phyloP scores from a whole-genome alignment of 2,797 vertebrate species.

The Salarias fasciatus region DNA sequence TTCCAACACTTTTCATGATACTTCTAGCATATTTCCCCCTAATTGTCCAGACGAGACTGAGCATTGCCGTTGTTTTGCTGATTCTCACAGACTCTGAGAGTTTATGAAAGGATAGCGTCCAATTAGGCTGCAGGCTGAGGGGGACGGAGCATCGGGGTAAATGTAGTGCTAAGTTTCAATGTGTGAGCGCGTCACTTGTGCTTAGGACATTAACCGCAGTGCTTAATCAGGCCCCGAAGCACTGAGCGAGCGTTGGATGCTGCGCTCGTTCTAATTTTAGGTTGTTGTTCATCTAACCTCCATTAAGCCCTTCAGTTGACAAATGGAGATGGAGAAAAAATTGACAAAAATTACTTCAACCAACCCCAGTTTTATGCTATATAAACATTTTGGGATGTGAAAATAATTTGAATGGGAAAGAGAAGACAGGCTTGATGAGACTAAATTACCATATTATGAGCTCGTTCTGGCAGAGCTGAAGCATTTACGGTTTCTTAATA shows the following conservation, averaged over 20 bases:
- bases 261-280: not conserved
- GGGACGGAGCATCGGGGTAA: not conserved
- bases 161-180: not conserved
- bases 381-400: too few relatives aligned
- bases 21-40: not conserved
- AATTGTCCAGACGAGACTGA: slow-evolving; percentile 2
- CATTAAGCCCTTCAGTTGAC: too few relatives aligned
- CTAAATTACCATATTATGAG: too few relatives aligned
- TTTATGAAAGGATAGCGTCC: slow-evolving; percentile 1
- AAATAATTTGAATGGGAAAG: too few relatives aligned
- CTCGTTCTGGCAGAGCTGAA: too few relatives aligned
- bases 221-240: slow-evolving; percentile 4
- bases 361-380: too few relatives aligned
- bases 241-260: not conserved
- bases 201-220: slow-evolving; percentile 3
- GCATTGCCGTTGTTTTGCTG: slow-evolving; percentile 1
- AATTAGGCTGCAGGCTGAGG: slow-evolving; percentile 9
- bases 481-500: too few relatives aligned
- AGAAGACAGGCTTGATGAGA: too few relatives aligned
- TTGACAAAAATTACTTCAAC: too few relatives aligned
- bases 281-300: not conserved
- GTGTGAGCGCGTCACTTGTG: slow-evolving; percentile 9
- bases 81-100: not conserved
- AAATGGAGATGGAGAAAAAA: too few relatives aligned
- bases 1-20: not conserved